Percentiles rank a stretch among this genome's conserved stretches.
phyloP scores from a whole-genome alignment of 2,797 vertebrate species.

The Poecilia wingei region DNA sequence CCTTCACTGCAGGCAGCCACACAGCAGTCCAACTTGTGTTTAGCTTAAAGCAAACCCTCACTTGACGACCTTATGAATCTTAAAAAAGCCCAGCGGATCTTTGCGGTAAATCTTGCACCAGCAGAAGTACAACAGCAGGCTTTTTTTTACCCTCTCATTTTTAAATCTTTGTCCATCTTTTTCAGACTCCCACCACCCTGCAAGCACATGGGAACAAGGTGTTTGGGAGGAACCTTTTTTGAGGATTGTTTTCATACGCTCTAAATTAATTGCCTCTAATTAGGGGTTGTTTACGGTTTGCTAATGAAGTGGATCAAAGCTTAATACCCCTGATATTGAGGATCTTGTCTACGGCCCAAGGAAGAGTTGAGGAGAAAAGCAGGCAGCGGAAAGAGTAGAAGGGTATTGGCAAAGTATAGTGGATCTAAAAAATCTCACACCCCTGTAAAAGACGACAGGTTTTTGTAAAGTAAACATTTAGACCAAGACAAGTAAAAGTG shows the following conservation, averaged over 20 bases:
- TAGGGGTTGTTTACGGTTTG: constrained; percentile 73
- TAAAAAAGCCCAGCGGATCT: constrained; percentile 68
- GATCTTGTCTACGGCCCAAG: constrained; percentile 48
- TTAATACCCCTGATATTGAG: constrained; percentile 44
- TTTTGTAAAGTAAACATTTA: neutral
- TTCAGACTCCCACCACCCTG: constrained; percentile 18
- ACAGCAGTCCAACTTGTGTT: constrained; percentile 56
- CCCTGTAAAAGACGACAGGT: neutral
- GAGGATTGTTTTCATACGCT: constrained; percentile 67
- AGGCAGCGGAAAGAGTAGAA: constrained; percentile 10
- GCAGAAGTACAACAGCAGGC: constrained; percentile 62
- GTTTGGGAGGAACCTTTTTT: constrained; percentile 60
- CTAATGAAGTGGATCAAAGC: constrained; percentile 78
- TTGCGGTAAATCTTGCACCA: constrained; percentile 66
- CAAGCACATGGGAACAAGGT: constrained; percentile 21
- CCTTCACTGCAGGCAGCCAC: constrained; percentile 40
- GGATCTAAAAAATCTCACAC: neutral
- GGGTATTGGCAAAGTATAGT: constrained; percentile 7
- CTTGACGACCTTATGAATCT: constrained; percentile 77
- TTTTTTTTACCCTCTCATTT: constrained; percentile 24
- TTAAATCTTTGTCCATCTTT: constrained; percentile 43
- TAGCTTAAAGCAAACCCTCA: constrained; percentile 62
- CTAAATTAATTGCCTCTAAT: constrained; percentile 76
- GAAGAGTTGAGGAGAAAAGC: constrained; percentile 28
- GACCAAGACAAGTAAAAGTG: neutral